Evolutionary conservation across 2,888 invertebrate genomes (phyloP), one percentile per base, ranked within the genome.

Genomic region (Eustalomyia histrio): DNA sequence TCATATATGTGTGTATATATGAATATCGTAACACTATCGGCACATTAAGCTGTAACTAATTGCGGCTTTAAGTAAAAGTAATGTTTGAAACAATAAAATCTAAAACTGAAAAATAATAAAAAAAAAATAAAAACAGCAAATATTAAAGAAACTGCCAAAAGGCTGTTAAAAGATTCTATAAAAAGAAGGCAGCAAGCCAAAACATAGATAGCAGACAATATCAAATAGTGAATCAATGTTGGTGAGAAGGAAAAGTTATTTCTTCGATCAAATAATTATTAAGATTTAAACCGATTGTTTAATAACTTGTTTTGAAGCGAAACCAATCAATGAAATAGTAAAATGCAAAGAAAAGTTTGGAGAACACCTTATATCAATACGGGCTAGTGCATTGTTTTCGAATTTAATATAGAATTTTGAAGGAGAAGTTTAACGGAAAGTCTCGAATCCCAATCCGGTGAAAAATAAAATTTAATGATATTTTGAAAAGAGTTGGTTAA

Each of bases 31-130:
- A 60, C 83, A 85, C 85, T 83, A 85, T 86, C 85, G 87, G 86
- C 87, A 84, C 84, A 85, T 87, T 63, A 86, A 87, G 88, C 85
- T 89, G 89, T 88, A 86, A 86, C 89, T 88, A 89, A 89, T 89
- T 89, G 89, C 85, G 87, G 88, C 87, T 85, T 85, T 84, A 87
- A 88, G 87, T 87, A 87, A 88, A 87, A 87, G 84, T 85, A 85
- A 84, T 72, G 55, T 69, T 79, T 82, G 76, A 76, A 81, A 82
- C 78, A 83, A 82, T 72, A 64, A 72, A 72, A 81, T 69, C 47
- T 55, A 47, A 72, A 72, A 63, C 57, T 47, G 65, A 29, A 47
- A 60, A 33, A 52, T 61, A 55, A 65, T 64, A 61, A 78, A 9
- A 12, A 57, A 10, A 60, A 2, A 65, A 33, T 17, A 65, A 17